Conservation (phyloP, 2,888 invertebrate species). For the Hyposoter didymator region DNA sequence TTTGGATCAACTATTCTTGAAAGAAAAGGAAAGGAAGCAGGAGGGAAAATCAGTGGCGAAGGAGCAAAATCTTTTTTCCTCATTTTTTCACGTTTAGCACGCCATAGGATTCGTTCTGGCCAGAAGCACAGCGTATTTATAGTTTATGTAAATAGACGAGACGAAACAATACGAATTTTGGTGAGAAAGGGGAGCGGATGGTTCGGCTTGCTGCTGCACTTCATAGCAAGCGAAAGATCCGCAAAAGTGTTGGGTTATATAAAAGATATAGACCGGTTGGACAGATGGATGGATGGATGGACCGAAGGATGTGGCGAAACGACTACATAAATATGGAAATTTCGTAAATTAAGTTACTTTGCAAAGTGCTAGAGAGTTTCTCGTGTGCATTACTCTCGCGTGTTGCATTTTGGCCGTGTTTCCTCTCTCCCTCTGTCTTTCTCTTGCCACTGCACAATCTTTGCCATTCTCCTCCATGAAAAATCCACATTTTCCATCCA, state of each 20-base stretch:
- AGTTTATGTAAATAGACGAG: slow-evolving; percentile 50
- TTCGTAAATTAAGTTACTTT: slow-evolving; percentile 78
- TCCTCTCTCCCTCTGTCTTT: not conserved
- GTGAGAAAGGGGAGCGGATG: not conserved
- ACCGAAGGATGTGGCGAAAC: slow-evolving; percentile 63
- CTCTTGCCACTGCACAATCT: slow-evolving; percentile 23
- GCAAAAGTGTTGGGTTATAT: slow-evolving; percentile 58
- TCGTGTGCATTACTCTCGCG: slow-evolving; percentile 54
- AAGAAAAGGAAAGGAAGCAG: not conserved
- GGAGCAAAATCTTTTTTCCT: not conserved
- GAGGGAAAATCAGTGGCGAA: not conserved
- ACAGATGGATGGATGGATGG: slow-evolving; percentile 65
- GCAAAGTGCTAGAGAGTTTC: slow-evolving; percentile 69
- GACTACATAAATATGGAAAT: slow-evolving; percentile 79
- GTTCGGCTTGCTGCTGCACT: slow-evolving; percentile 28
- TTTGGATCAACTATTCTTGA: not conserved
- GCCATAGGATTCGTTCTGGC: not conserved
- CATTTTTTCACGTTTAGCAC: not conserved
- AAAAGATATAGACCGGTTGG: slow-evolving; percentile 65
- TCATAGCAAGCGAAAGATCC: slow-evolving; percentile 40
- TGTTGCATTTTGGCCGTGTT: slow-evolving; percentile 16
- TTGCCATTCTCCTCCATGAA: slow-evolving; percentile 22
- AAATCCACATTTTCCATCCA: slow-evolving; percentile 58
- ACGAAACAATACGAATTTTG: slow-evolving; percentile 21
- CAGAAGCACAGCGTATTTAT: slow-evolving; percentile 8